Conservation (phyloP, 2,888 invertebrate species). For the Polymixis flavicincta region DNA sequence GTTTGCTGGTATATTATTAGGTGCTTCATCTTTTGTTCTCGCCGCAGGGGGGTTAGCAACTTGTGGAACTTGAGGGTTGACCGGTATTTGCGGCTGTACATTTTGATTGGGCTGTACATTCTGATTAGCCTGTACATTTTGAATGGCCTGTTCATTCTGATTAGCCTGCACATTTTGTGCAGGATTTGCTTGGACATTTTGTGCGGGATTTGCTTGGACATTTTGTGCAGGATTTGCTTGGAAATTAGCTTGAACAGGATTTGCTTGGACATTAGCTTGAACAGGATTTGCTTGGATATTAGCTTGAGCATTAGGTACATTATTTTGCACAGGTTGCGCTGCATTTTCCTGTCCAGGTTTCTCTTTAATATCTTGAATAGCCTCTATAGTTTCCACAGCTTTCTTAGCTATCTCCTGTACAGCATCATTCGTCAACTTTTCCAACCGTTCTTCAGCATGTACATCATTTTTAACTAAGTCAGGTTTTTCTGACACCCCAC, state of each 20-base stretch:
- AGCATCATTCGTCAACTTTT: constrained; percentile 81
- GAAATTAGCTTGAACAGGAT: constrained; percentile 27
- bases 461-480: constrained; percentile 66
- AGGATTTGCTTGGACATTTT: constrained; percentile 23
- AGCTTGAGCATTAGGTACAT: constrained; percentile 22
- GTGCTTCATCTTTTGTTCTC: constrained; percentile 39
- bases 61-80: constrained; percentile 20
- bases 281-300: constrained; percentile 6
- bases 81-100: constrained; percentile 21
- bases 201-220: constrained; percentile 1
- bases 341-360: constrained; percentile 60
- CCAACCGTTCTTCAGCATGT: constrained; percentile 75
- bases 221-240: constrained; percentile 28
- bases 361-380: constrained; percentile 85
- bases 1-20: constrained; percentile 28
- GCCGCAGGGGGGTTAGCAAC: constrained; percentile 12
- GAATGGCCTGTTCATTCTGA: background rate
- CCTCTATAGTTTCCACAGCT: constrained; percentile 84
- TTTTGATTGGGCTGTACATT: constrained; percentile 5
- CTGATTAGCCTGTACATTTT: background rate
- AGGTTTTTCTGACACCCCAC: constrained; percentile 83
- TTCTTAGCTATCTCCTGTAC: constrained; percentile 88
- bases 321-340: constrained; percentile 29
- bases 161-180: constrained; percentile 21
- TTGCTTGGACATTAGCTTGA: constrained; percentile 29